These are phyloP conservation scores for Drosophila ananassae DNA, from an alignment of 1,140 invertebrate genomes.

Conservation along the genomic window DNA sequence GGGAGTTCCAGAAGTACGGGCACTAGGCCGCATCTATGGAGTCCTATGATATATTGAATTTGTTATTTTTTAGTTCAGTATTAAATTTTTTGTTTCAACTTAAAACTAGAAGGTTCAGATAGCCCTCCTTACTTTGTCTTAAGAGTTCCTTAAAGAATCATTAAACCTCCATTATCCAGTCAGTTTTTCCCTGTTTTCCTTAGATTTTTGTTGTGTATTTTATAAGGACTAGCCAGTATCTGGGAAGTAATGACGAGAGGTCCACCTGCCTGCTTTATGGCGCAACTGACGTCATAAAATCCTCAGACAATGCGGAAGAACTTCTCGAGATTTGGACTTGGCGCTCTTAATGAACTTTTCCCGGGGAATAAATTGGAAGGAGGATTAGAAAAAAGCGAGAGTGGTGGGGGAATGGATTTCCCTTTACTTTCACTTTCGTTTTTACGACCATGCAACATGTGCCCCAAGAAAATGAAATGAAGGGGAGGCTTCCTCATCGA, in stretches of 20 bases:
- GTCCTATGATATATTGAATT: too few relatives aligned
- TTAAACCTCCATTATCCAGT: slow-evolving; percentile 16
- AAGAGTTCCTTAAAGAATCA: slow-evolving; percentile 5
- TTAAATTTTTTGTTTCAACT: too few relatives aligned
- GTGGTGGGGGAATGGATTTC: slow-evolving; percentile 1
- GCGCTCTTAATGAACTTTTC: slow-evolving; percentile 34
- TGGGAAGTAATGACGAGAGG: slow-evolving; percentile 24
- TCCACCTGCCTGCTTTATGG: slow-evolving; percentile 41
- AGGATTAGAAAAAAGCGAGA: slow-evolving; percentile 4
- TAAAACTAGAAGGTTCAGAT: too few relatives aligned
- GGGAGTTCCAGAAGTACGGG: slow-evolving; percentile 34
- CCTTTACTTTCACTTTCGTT: slow-evolving; percentile 40
- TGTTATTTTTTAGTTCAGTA: too few relatives aligned
- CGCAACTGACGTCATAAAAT: slow-evolving; percentile 45
- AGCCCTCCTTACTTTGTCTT: background rate
- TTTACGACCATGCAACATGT: slow-evolving; percentile 52
- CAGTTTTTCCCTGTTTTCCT: slow-evolving; percentile 2
- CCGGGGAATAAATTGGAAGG: slow-evolving; percentile 14
- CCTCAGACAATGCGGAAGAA: slow-evolving; percentile 35
- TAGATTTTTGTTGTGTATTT: background rate
- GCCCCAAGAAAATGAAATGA: slow-evolving; percentile 16
- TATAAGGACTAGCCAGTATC: background rate
- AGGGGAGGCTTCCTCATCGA: slow-evolving; percentile 20
- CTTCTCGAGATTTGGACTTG: background rate
- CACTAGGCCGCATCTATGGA: too few relatives aligned